Evolutionary conservation across 2,797 vertebrate species (phyloP), one percentile per base, ranked within the genome.

Genomic region (Leuciscus waleckii): DNA sequence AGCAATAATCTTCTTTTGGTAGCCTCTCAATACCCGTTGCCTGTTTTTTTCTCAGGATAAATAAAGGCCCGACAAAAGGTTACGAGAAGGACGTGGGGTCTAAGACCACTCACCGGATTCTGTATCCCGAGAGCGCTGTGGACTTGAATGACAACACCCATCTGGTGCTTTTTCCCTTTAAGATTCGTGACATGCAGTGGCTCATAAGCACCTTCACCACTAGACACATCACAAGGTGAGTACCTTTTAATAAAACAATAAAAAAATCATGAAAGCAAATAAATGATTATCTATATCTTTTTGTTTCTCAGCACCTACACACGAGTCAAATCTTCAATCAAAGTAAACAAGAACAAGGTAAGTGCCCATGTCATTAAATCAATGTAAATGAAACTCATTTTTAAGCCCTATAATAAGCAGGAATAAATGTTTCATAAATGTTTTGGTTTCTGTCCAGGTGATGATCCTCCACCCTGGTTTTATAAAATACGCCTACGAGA

Each of bases 101-200:
- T 84, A 97, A 92, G 92, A 99, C 98, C 10, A 99, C 98, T 16
- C 98, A 99, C 91, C 98, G 98, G 32, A 91, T 99, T 16, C 91
- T 99, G 94, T 99, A 99, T 90, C 98, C 98, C 0, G 98, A 99
- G 92, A 99, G 98, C 85, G 97, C 97, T 88, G 91, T 91, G 75
- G 94, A 98, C 70, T 90, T 99, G 82, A 93, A 91, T 41, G 90
- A 90, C 0, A 63, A 23, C 58, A 97, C 97, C 92, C 95, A 88
- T 90, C 96, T 99, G 92, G 91, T 99, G 58, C 94, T 99, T 87
- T 94, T 98, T 67, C 98, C 98, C 8, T 99, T 98, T 93, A 99
- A 99, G 94, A 97, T 92, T 29, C 87, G 95, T 41, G 98, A 99
- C 90, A 93, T 99, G 88, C 95, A 97, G 90, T 99, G 98, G 98